These are phyloP conservation scores for Caprella mutica DNA, from an alignment of 2,888 invertebrate genomes.

Conservation along the genomic window DNA sequence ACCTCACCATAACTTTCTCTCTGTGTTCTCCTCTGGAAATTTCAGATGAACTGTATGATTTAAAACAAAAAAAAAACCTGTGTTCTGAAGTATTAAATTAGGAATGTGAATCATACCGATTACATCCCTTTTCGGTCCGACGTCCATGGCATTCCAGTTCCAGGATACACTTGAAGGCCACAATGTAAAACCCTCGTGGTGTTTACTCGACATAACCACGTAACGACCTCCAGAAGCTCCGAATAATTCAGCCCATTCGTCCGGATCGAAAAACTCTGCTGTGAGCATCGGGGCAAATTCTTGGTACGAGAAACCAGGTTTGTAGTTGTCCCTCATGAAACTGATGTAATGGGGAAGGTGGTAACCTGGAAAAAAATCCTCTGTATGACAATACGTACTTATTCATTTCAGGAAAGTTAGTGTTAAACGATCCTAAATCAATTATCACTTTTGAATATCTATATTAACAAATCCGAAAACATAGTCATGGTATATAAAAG, in stretches of 20 bases:
- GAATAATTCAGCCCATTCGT: constrained; percentile 72
- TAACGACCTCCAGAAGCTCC: constrained; percentile 74
- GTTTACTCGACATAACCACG: constrained; percentile 72
- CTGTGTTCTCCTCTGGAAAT: too few species aligned
- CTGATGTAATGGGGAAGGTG: constrained; percentile 38
- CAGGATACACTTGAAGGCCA: constrained; percentile 73
- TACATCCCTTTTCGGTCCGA: constrained; percentile 64
- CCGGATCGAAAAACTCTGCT: constrained; percentile 66
- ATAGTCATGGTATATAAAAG: too few species aligned
- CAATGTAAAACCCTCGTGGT: constrained; percentile 73
- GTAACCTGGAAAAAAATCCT: too few species aligned
- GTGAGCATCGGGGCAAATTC: constrained; percentile 81
- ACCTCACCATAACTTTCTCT: too few species aligned
- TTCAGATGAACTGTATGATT: too few species aligned
- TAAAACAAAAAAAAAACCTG: too few species aligned
- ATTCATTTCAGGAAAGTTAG: too few species aligned
- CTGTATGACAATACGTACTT: too few species aligned
- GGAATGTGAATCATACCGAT: constrained; percentile 46
- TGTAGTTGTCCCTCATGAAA: constrained; percentile 73
- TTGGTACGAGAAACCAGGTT: constrained; percentile 75
- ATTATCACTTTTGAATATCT: too few species aligned
- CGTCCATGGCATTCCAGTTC: constrained; percentile 70
- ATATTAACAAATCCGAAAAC: too few species aligned
- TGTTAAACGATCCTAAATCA: too few species aligned
- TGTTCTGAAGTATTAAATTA: too few species aligned